A percentile compares a stretch with the other conserved stretches of the same genome.
These are phyloP conservation scores for Crotalus viridis DNA, from an alignment of 2,113 vertebrate genomes.

Conservation along the genomic window DNA sequence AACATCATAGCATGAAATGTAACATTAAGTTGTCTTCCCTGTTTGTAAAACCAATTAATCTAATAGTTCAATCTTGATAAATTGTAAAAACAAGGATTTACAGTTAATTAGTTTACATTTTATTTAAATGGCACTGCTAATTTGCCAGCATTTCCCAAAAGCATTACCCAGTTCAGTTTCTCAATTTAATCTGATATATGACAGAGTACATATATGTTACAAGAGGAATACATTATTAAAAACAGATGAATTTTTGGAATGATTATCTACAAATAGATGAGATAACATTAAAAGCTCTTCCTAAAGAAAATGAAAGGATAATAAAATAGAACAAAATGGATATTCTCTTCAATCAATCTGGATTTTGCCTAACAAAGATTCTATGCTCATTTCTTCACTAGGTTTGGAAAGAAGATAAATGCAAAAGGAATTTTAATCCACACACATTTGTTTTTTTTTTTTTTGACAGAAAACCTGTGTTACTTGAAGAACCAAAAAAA, in stretches of 20 bases:
- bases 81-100: neutral
- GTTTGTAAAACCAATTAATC: neutral
- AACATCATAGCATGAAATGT: neutral
- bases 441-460: neutral
- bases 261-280: neutral
- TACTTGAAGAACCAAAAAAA: neutral
- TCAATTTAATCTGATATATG: neutral
- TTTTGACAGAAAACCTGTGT: neutral
- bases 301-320: neutral
- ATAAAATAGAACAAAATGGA: no score
- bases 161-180: conserved; percentile 5
- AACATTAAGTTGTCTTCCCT: neutral
- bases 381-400: neutral
- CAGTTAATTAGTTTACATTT: conserved; percentile 12
- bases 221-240: neutral
- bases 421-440: neutral
- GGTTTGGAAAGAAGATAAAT: no score
- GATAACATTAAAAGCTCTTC: neutral
- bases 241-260: neutral
- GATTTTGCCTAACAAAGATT: neutral
- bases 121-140: conserved; percentile 14
- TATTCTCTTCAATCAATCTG: neutral
- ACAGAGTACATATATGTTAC: neutral
- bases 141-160: neutral
- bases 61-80: conserved; percentile 2